Conservation (phyloP, 1,140 invertebrate species). For the Diabrotica undecimpunctata region DNA sequence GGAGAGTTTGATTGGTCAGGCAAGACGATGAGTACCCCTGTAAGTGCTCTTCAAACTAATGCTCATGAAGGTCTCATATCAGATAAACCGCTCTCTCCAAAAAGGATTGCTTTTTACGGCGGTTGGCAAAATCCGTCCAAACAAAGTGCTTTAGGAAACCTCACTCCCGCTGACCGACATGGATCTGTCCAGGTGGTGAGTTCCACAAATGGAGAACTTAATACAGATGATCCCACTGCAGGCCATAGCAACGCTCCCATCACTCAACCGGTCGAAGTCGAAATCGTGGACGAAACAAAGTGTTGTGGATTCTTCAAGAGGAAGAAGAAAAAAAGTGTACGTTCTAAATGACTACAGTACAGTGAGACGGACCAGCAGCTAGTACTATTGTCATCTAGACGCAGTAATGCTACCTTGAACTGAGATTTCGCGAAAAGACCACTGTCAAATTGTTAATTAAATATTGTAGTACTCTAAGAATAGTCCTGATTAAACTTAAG, state of each 20-base stretch:
- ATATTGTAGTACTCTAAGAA: conserved; percentile 45
- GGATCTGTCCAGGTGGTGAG: conserved; percentile 88
- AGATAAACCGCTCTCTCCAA: not conserved
- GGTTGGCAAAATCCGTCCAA: conserved; percentile 56
- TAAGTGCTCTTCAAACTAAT: conserved; percentile 10
- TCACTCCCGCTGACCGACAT: conserved; percentile 89
- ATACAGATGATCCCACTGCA: conserved; percentile 90
- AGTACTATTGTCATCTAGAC: conserved; percentile 48
- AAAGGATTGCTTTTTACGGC: conserved; percentile 31
- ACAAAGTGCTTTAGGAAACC: conserved; percentile 63
- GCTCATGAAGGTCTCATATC: not conserved
- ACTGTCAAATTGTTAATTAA: conserved; percentile 45
- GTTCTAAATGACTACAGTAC: conserved; percentile 72
- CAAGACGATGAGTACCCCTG: conserved; percentile 69
- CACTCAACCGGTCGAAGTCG: conserved; percentile 87
- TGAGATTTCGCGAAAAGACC: conserved; percentile 39
- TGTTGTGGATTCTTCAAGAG: conserved; percentile 96
- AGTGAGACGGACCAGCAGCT: conserved; percentile 49
- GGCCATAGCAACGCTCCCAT: conserved; percentile 96
- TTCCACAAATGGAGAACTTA: conserved; percentile 94
- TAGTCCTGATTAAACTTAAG: conserved; percentile 44
- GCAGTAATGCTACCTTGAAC: conserved; percentile 46
- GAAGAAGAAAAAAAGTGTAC: conserved; percentile 90
- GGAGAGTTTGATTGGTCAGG: conserved; percentile 98
- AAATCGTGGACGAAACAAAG: conserved; percentile 89